A percentile compares a stretch with the other conserved stretches of the same genome.
Conservation (phyloP, 2,888 invertebrate genomes). For the Acrobasis suavella region DNA sequence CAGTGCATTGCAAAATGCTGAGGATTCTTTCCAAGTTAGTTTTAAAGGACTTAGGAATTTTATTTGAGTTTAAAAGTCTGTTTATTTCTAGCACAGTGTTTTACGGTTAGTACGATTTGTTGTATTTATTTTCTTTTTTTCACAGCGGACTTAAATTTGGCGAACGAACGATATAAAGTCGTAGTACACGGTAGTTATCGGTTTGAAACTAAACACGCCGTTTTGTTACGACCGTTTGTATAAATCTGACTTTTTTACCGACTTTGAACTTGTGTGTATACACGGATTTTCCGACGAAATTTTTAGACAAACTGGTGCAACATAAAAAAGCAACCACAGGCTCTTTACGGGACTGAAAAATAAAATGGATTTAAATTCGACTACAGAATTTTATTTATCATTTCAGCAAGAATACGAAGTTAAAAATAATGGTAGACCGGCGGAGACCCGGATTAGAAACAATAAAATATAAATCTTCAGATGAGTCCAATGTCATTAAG, state of each 20-base stretch:
- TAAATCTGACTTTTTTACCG: conserved; percentile 13
- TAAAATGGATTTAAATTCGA: not conserved
- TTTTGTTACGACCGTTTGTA: conserved; percentile 13
- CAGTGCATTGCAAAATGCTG: conserved; percentile 41
- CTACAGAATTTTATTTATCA: not conserved
- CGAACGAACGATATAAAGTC: conserved; percentile 14
- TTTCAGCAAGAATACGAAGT: not conserved
- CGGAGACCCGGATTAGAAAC: conserved; percentile 4
- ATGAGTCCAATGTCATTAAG: conserved; percentile 26
- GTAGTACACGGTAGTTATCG: conserved; percentile 13
- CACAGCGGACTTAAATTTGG: conserved; percentile 9
- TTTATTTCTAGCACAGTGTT: conserved; percentile 2
- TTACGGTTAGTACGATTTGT: conserved; percentile 5
- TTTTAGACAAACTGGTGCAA: not conserved
- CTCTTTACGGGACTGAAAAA: not conserved
- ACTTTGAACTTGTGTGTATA: conserved; percentile 8
- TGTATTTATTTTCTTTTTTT: not conserved
- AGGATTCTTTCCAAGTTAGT: conserved; percentile 33
- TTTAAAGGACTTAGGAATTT: conserved; percentile 23
- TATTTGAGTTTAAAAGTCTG: conserved; percentile 28
- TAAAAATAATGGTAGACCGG: not conserved
- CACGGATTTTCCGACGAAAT: not conserved
- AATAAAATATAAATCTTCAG: conserved; percentile 18
- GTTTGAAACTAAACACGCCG: conserved; percentile 13
- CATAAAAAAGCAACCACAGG: not conserved